Evolutionary conservation across 2,888 invertebrate genomes (phyloP), one percentile per base, ranked within the genome.

Genomic region (Epistrophe eligans): DNA sequence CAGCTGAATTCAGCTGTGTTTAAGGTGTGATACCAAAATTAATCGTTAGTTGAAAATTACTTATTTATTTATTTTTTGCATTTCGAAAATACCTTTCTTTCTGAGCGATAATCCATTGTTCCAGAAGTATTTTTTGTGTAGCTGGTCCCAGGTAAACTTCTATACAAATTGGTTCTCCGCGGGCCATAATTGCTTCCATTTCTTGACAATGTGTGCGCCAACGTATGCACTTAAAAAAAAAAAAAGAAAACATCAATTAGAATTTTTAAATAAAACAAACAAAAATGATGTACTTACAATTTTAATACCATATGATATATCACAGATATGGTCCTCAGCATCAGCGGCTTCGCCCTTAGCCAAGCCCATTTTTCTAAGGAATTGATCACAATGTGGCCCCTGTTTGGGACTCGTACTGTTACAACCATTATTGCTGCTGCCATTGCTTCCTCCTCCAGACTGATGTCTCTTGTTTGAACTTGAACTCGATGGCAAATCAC

Each of bases 351-450:
- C 92, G 88, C 91, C 90, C 89, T 92, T 92, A 89, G 91, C 90
- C 81, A 93, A 90, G 72, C 93, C 93, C 90, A 93, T 91, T 90
- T 93, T 93, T 83, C 91, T 92, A 89, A 93, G 92, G 91, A 93
- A 93, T 90, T 92, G 92, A 91, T 93, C 93, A 92, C 93, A 93
- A 91, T 93, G 93, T 89, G 93, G 93, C 89, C 93, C 93, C 88
- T 92, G 92, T 72, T 92, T 92, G 79, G 92, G 92, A 89, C 91
- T 89, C 84, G 89, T 89, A 64, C 48, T 83, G 76, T 55, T 79
- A 79, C 72, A 74, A 76, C 35, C 62, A 55, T 64, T 74, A 70
- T 52, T 70, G 17, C 52, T 70, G 17, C 52, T 62, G 24, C 66
- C 35, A 40, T 11, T 74, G 35, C 50, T 64, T n/a, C n/a, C n/a